These are phyloP conservation scores for Punctoribates punctum DNA, from an alignment of 2,888 invertebrate species.

Conservation along the genomic window DNA sequence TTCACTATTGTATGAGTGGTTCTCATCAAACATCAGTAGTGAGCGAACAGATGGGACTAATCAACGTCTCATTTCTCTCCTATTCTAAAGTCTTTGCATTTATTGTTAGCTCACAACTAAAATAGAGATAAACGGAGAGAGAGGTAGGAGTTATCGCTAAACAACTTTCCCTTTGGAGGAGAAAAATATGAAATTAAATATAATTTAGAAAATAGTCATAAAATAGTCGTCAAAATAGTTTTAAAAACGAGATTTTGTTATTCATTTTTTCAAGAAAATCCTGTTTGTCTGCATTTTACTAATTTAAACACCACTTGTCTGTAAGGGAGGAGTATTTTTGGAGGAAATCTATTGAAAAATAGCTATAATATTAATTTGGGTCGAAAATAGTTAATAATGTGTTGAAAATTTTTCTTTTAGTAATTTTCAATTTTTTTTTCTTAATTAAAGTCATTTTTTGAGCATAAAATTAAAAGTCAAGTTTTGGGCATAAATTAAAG, in stretches of 20 bases:
- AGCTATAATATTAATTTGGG: neutral
- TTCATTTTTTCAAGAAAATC: neutral
- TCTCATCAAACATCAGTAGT: neutral
- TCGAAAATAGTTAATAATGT: conserved; percentile 2
- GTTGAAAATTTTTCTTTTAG: neutral
- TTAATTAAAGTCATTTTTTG: neutral
- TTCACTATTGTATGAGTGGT: too few species aligned
- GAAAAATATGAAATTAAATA: neutral
- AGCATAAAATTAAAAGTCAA: neutral
- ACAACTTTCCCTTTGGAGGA: neutral
- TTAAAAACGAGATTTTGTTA: neutral
- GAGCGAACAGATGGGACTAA: neutral
- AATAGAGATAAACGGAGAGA: neutral
- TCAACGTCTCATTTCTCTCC: neutral
- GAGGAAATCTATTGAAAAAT: neutral
- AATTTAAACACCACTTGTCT: neutral
- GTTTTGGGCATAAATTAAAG: neutral
- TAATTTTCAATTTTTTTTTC: neutral
- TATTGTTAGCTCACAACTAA: neutral
- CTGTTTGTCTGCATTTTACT: conserved; percentile 8
- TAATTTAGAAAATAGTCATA: conserved; percentile 15
- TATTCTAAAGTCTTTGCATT: neutral
- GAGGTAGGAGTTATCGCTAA: neutral
- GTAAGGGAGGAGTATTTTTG: neutral
- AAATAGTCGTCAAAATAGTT: neutral